Percentiles rank a stretch among this genome's conserved stretches.
phyloP scores from a whole-genome alignment of 92 coral and sea anemone genomes.

The Plumapathes pennacea region DNA sequence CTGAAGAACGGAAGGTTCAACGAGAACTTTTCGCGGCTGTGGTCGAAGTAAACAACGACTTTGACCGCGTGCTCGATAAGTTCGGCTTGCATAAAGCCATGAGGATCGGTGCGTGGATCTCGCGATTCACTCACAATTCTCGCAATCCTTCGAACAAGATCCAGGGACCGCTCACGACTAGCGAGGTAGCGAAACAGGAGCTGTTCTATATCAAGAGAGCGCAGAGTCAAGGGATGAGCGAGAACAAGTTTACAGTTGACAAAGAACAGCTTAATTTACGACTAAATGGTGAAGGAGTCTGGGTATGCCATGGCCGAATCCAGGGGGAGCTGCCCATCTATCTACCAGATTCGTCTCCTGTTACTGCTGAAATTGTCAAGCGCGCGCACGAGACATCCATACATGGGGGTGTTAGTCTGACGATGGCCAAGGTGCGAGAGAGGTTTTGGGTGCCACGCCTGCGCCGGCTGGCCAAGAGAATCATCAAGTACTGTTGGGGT shows the following conservation, averaged over 20 bases:
- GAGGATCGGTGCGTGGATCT: slow-evolving; percentile 72
- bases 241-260: slow-evolving; percentile 26
- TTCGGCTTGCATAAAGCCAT: slow-evolving; percentile 67
- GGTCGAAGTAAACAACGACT: no score
- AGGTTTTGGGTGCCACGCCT: slow-evolving; percentile 59
- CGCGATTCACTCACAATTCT: slow-evolving; percentile 57
- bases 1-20: no score
- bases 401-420: slow-evolving; percentile 62
- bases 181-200: slow-evolving; percentile 30
- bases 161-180: slow-evolving; percentile 31
- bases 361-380: slow-evolving; percentile 25
- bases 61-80: slow-evolving; percentile 50
- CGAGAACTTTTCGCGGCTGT: slow-evolving; percentile 56
- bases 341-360: slow-evolving; percentile 26
- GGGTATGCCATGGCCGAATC: slow-evolving; percentile 59
- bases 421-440: slow-evolving; percentile 56
- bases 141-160: slow-evolving; percentile 35
- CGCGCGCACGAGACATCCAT: slow-evolving; percentile 44
- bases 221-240: slow-evolving; percentile 18
- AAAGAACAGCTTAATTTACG: slow-evolving; percentile 48
- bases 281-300: slow-evolving; percentile 30
- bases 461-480: slow-evolving; percentile 34
- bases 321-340: slow-evolving; percentile 50
- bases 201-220: slow-evolving; percentile 31
- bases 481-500: slow-evolving; percentile 29